Base-by-base conservation (phyloP, 2,113 vertebrate genomes). In the Dipodomys spectabilis region DNA sequence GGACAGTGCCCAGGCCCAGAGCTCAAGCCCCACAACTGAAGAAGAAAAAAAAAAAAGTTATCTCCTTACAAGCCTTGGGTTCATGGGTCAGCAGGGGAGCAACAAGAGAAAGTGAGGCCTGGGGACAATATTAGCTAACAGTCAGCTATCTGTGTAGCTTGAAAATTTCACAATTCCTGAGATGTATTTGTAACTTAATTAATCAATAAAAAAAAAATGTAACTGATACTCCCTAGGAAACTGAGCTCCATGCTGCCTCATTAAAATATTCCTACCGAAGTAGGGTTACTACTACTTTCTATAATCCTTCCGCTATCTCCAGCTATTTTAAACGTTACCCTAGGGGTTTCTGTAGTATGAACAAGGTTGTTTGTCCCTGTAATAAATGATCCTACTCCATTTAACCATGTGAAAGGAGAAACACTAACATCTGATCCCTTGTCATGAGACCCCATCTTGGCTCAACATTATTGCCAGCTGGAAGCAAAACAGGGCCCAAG, bases 391-490 rank as follows among this genome's bases (percentile, higher is more conserved):
- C 72, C 67, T 79, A 80, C 35, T 39, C 45, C 88, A 64, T 60
- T 88, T 92, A 81, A 74, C 80, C 82, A 82, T 19, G 68, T 64
- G 73, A 93, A 96, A 94, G 77, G 87, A 91, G 82, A 62, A 87
- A 72, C 72, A 94, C 68, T 60, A 80, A 57, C 68, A 89, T 89
- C 90, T 90, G 90, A 89, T 82, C 68, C 69, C 60, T 93, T 28
- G 62, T 94, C 92, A 90, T 84, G 90, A 60, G 90, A 95, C 90
- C 93, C 92, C 91, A 72, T n/a, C 77, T 86, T 85, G 86, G 78
- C 74, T 93, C 30, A 60, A 53, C 79, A 45, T 78, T 86, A 28
- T 30, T 94, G 90, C 92, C 92, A 94, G 88, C 87, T 87, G 90
- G 77, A 95, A 64, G 82, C 81, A 84, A 91, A 82, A 93, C 53